Conservation (phyloP, 2,113 vertebrate species). For the Nothocercus nigrocapillus region DNA sequence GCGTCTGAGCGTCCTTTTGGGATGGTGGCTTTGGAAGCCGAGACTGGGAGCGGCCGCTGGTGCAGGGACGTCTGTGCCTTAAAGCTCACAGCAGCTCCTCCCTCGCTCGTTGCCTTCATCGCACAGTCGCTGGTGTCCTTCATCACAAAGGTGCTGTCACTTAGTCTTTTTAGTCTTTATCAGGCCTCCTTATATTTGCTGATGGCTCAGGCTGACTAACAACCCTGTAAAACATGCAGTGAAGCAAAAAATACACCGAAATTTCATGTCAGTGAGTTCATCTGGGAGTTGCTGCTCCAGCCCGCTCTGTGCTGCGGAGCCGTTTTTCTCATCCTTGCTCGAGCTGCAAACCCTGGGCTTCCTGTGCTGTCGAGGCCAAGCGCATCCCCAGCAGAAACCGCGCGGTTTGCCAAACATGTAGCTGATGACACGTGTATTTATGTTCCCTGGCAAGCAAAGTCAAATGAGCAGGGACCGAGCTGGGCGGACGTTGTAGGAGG, state of each 20-base stretch:
- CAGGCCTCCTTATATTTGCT: not conserved
- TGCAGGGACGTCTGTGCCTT: not conserved
- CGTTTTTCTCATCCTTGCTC: constrained; percentile 49
- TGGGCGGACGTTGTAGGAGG: constrained; percentile 31
- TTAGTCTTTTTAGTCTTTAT: not conserved
- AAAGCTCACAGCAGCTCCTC: not conserved
- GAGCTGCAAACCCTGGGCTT: constrained; percentile 27
- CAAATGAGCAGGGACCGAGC: constrained; percentile 48
- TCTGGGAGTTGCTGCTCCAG: constrained; percentile 10
- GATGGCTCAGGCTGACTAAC: not conserved
- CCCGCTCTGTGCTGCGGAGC: not conserved
- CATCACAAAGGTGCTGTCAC: not conserved
- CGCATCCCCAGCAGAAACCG: not conserved
- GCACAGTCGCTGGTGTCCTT: not conserved
- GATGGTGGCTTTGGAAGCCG: not conserved
- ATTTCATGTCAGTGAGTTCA: not conserved
- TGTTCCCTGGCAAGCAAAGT: constrained; percentile 56
- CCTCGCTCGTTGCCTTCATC: not conserved
- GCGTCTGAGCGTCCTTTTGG: not conserved
- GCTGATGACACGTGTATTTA: constrained; percentile 61
- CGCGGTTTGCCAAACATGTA: constrained; percentile 36
- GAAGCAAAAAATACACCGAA: constrained; percentile 41
- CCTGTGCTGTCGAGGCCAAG: constrained; percentile 21
- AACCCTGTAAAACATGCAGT: not conserved
- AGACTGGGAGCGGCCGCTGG: not conserved